Evolutionary conservation across 2,888 invertebrate species (phyloP).

Genomic region (Biston betularia): DNA sequence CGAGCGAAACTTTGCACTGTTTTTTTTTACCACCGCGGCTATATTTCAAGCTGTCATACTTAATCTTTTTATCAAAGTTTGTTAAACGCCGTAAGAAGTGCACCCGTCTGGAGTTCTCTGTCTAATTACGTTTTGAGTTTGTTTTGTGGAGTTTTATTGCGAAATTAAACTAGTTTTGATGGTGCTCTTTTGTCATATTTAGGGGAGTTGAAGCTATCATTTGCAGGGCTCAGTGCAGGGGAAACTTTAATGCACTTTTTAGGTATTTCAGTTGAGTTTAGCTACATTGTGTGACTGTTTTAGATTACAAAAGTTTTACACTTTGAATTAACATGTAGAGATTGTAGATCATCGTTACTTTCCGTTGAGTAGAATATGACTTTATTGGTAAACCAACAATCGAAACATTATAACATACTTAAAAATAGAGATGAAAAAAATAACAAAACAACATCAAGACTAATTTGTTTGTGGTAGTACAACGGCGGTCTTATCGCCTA

Average conservation of each 20-base stretch:
- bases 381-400: too few species aligned
- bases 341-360: background rate
- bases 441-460: too few species aligned
- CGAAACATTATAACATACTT: too few species aligned
- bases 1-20: conserved; percentile 75
- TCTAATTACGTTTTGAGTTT: conserved; percentile 76
- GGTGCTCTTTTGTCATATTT: conserved; percentile 48
- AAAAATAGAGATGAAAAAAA: too few species aligned
- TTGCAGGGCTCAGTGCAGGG: conserved; percentile 17
- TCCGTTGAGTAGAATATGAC: too few species aligned
- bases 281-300: background rate
- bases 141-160: conserved; percentile 64
- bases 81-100: conserved; percentile 82
- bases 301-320: conserved; percentile 13
- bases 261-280: background rate
- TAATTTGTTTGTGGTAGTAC: too few species aligned
- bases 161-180: conserved; percentile 64
- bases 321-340: background rate
- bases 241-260: conserved; percentile 30
- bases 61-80: conserved; percentile 87
- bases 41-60: conserved; percentile 86
- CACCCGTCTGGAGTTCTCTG: conserved; percentile 77
- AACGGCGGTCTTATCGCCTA: too few species aligned
- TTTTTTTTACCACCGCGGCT: conserved; percentile 80
- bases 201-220: conserved; percentile 23